Evolutionary conservation across 1,140 invertebrate genomes (phyloP).

Genomic region (Formica selysi): DNA sequence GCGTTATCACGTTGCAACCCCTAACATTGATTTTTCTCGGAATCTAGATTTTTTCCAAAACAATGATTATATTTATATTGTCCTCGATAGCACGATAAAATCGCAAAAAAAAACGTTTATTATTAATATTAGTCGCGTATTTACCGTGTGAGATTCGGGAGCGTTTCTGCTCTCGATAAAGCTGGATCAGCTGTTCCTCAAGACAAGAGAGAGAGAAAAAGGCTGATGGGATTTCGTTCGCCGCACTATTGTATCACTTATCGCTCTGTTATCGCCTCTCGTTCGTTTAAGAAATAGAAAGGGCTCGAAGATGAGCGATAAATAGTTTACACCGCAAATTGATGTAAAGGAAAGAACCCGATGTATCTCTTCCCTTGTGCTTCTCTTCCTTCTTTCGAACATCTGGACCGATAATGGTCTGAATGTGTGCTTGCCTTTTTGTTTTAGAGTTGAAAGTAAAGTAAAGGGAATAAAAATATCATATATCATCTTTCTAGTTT

Average conservation of each 20-base stretch:
- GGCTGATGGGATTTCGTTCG: conserved; percentile 5
- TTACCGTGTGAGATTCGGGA: not conserved
- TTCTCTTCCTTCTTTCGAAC: too few species aligned
- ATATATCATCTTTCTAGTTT: too few species aligned
- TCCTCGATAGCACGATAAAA: not conserved
- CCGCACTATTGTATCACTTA: conserved; percentile 6
- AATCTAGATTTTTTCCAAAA: conserved; percentile 16
- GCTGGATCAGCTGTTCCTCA: conserved; percentile 45
- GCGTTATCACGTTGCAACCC: conserved; percentile 27
- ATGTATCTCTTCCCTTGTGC: too few species aligned
- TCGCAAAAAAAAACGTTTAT: too few species aligned
- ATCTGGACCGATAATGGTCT: too few species aligned
- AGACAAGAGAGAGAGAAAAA: not conserved
- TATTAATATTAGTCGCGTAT: not conserved
- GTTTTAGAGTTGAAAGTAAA: too few species aligned
- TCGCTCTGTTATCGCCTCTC: not conserved
- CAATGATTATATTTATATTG: not conserved
- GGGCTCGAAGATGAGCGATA: not conserved
- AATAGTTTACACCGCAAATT: not conserved
- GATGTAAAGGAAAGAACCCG: not conserved
- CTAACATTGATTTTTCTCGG: conserved; percentile 42
- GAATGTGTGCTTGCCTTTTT: too few species aligned
- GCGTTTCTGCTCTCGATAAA: not conserved
- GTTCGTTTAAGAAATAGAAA: not conserved
- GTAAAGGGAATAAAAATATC: too few species aligned